phyloP scores from a whole-genome alignment of 2,888 invertebrate species.

The Perdita meconis region DNA sequence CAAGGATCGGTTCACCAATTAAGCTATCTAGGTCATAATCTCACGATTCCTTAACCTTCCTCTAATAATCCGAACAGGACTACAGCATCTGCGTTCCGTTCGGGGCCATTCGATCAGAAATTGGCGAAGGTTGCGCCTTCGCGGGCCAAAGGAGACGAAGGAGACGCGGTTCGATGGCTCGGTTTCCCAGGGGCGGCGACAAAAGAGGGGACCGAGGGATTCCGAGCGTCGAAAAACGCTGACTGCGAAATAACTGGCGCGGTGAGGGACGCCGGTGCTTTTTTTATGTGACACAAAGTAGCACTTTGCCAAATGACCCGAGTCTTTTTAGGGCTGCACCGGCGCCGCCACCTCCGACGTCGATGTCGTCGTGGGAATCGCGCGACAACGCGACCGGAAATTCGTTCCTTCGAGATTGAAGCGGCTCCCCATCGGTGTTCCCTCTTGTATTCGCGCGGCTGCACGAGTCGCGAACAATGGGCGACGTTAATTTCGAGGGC shows the following conservation, averaged over 20 bases:
- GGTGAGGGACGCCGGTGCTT: constrained; percentile 76
- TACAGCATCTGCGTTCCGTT: not conserved
- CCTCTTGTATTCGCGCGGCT: constrained; percentile 23
- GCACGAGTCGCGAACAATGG: constrained; percentile 57
- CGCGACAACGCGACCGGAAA: constrained; percentile 55
- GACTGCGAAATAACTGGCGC: constrained; percentile 77
- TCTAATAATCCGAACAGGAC: not conserved
- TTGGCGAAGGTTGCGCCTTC: constrained; percentile 1
- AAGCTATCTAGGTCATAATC: not conserved
- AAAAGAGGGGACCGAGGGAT: constrained; percentile 22
- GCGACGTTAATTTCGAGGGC: constrained; percentile 68
- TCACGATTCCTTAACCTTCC: not conserved
- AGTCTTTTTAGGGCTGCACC: constrained; percentile 79
- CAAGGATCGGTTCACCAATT: too few relatives aligned
- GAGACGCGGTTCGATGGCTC: constrained; percentile 38
- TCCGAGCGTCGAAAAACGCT: constrained; percentile 75
- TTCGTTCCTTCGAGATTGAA: constrained; percentile 56
- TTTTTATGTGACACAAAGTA: constrained; percentile 83
- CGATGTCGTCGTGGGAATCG: constrained; percentile 63
- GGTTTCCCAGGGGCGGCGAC: constrained; percentile 7
- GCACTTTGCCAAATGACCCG: constrained; percentile 84
- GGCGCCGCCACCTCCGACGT: constrained; percentile 52
- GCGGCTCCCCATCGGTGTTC: constrained; percentile 50
- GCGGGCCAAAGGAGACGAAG: constrained; percentile 1
- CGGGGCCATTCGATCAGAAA: not conserved